A percentile compares a stretch with the other conserved stretches of the same genome.
These are phyloP conservation scores for Ia io DNA, from an alignment of 2,113 vertebrate genomes.

Conservation along the genomic window DNA sequence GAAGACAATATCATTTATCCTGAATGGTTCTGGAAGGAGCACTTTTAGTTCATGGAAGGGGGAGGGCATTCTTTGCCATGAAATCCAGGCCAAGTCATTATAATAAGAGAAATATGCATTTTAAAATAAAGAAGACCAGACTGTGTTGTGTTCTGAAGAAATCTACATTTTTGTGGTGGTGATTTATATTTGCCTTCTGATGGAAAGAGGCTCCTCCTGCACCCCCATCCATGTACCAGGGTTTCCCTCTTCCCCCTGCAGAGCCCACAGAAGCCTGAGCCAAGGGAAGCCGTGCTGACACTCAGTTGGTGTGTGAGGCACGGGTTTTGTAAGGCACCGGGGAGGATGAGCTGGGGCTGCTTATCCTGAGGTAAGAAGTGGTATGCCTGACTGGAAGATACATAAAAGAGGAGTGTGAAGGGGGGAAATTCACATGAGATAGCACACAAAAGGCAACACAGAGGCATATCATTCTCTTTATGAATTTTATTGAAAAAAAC, in stretches of 20 bases:
- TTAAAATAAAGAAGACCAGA: neutral
- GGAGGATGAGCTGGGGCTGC: neutral
- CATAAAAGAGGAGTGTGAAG: neutral
- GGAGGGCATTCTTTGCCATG: neutral
- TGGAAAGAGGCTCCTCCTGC: neutral
- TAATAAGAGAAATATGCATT: neutral
- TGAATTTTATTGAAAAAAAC: neutral
- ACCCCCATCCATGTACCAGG: neutral
- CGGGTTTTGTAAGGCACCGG: neutral
- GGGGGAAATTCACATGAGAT: neutral
- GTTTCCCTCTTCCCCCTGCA: neutral
- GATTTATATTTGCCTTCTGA: neutral
- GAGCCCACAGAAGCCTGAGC: neutral
- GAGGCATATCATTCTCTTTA: neutral
- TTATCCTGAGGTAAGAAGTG: neutral
- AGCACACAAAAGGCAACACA: neutral
- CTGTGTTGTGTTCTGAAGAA: neutral
- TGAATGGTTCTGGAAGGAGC: neutral
- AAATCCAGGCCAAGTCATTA: constrained; percentile 1
- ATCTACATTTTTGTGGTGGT: neutral
- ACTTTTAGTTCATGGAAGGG: neutral
- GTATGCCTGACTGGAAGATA: neutral
- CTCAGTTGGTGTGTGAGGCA: neutral
- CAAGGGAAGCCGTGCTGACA: neutral
- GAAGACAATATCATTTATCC: neutral